Percentiles rank a stretch among this genome's conserved stretches.
Evolutionary conservation across 2,888 invertebrate genomes (phyloP).

Genomic region (Nowickia ferox): DNA sequence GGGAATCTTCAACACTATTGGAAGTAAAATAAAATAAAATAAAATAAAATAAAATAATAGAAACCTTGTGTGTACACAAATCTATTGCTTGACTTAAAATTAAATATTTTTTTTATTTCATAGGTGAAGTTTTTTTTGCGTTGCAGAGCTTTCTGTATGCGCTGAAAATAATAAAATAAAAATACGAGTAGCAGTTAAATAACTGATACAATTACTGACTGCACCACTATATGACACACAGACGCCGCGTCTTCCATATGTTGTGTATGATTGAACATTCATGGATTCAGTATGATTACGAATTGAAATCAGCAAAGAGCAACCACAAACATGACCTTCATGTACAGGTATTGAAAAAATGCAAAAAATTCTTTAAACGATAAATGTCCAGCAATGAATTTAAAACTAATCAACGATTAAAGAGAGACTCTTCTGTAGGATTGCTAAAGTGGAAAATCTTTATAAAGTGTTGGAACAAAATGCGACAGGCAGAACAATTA

Average conservation of each 20-base stretch:
- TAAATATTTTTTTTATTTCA: conserved; percentile 6
- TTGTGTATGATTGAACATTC: background rate
- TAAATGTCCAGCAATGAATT: conserved; percentile 58
- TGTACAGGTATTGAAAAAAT: conserved; percentile 48
- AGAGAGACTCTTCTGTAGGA: conserved; percentile 14
- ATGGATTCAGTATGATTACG: background rate
- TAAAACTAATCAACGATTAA: conserved; percentile 1
- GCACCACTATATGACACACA: conserved; percentile 13
- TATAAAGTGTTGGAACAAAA: conserved; percentile 21
- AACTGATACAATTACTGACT: conserved; percentile 41
- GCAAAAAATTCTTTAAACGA: conserved; percentile 55
- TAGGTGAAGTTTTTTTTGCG: conserved; percentile 28
- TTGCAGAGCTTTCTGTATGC: conserved; percentile 1
- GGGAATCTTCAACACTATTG: conserved; percentile 14
- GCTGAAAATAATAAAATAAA: conserved; percentile 19
- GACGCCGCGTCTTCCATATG: background rate
- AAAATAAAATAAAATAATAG: conserved; percentile 3
- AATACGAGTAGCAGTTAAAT: conserved; percentile 46
- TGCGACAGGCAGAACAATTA: conserved; percentile 20
- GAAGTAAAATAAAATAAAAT: conserved; percentile 2
- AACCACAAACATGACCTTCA: conserved; percentile 68
- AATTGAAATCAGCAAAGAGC: conserved; percentile 26
- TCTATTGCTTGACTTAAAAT: conserved; percentile 32
- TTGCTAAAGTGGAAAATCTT: background rate
- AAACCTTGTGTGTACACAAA: conserved; percentile 37